Evolutionary conservation across 2,113 vertebrate species (phyloP), one percentile per base, ranked within the genome.

Genomic region (Melanerpes aurifrons): DNA sequence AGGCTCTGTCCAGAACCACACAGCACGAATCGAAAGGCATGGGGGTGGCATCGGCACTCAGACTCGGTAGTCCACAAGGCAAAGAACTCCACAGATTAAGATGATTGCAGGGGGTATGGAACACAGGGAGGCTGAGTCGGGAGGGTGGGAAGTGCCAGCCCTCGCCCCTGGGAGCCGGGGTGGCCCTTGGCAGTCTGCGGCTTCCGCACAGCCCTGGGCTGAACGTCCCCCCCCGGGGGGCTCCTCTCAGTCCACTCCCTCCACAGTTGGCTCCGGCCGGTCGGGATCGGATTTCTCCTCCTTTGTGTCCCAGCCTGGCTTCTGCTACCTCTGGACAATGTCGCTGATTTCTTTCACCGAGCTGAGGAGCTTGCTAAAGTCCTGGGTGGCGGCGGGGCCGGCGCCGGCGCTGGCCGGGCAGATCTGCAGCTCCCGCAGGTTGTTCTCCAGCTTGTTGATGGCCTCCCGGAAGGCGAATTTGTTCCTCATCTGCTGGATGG

Each of bases 401-500:
- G 98, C 97, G 67, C 98, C 98, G 0, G 98, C 98, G 3, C 98
- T 97, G 0, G 98, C 97, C 0, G 99, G 99, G 97, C 99, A 99
- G 97, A 99, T 99, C 95, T 99, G 99, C 18, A 99, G 98, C 98
- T 99, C 98, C 2, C 99, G 97, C 32, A 99, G 98, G 94, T 97
- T 99, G 71, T 94, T 98, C 97, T 99, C 99, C 86, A 99, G 98
- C 94, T 99, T 99, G 98, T 99, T 99, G 98, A 99, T 99, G 93
- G 99, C 99, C 96, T 99, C 99, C 2, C 99, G 98, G 93, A 99
- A 99, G 45, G 99, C 98, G 18, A 99, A 99, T 90, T 99, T 99
- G 96, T 99, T 99, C 94, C 99, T 97, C 99, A 99, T 99, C 92
- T 99, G 99, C 97, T 99, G 99, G 94, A 99, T 99, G 96, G 99